Evolutionary conservation across 2,888 invertebrate species (phyloP), one percentile per base, ranked within the genome.

Genomic region (Folsomia manolachei): DNA sequence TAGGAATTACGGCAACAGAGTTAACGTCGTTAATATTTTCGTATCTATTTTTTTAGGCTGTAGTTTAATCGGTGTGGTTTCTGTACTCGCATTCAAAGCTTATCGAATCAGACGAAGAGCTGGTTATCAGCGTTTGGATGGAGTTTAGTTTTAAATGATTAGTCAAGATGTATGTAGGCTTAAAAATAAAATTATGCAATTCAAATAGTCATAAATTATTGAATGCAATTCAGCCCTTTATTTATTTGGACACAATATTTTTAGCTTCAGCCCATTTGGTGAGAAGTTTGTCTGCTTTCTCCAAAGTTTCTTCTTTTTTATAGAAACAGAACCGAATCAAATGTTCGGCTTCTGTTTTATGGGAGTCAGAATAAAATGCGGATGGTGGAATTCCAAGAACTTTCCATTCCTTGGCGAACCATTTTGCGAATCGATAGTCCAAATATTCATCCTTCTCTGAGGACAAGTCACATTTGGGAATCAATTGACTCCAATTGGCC

Each of bases 361-460:
- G 89, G 9, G 85, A 85, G 4, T 88, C 86, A 23, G 90, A 89
- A 84, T 97, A 99, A 86, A 99, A 99, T 0, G 95, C 96, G 60
- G 92, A 90, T 0, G 95, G 93, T 1, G 98, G 98, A 78, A 99
- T 98, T 14, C 93, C 91, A 80, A 96, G 92, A n/a, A 98, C 86
- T 53, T 96, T 94, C 81, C 94, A 89, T 82, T 95, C 93, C 82
- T 92, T 94, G 0, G 92, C 92, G 88, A 98, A 90, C 92, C 96
- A 98, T 85, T 95, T 94, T 0, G 95, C 95, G 84, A 99, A 98
- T 79, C 89, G 88, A 83, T 94, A 96, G 85, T 99, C 98, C 75
- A 89, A 90, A 81, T 89, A 87, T 79, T 87, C 87, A 82, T 94
- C 94, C 0, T 83, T 84, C 83, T 94, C 93, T 0, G 88, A 83